phyloP scores from a whole-genome alignment of 2,888 invertebrate species.

The Lymantria monacha region DNA sequence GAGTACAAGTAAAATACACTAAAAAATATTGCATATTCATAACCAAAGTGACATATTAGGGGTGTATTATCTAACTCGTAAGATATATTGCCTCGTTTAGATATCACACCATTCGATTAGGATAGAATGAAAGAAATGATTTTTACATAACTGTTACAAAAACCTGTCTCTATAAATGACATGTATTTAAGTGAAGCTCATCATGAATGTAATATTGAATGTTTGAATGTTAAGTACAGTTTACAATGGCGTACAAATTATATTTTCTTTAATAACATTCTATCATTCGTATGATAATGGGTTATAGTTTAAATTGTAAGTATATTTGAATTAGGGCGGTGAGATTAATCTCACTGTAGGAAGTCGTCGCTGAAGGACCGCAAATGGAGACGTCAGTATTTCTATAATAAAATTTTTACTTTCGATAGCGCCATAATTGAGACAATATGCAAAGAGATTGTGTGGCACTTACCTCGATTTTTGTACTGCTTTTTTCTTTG shows the following conservation, averaged over 20 bases:
- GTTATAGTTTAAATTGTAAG: too few relatives aligned
- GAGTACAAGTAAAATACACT: neutral
- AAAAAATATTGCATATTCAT: conserved; percentile 2
- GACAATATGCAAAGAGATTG: too few relatives aligned
- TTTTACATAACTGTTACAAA: conserved; percentile 8
- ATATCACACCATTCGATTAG: conserved; percentile 9
- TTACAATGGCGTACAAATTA: neutral
- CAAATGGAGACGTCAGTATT: too few relatives aligned
- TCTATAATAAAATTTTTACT: too few relatives aligned
- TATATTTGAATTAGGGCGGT: too few relatives aligned
- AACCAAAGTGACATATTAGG: conserved; percentile 3
- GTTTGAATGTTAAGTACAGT: neutral
- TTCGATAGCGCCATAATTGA: too few relatives aligned
- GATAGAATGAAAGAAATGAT: neutral
- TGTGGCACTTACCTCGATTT: too few relatives aligned
- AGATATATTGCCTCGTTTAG: conserved; percentile 24
- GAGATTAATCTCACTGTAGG: too few relatives aligned
- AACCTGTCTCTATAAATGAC: conserved; percentile 47
- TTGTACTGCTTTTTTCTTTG: too few relatives aligned
- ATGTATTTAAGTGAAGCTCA: conserved; percentile 45
- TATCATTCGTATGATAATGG: too few relatives aligned
- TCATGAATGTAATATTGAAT: conserved; percentile 12
- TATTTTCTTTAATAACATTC: neutral
- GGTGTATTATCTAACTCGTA: conserved; percentile 1
- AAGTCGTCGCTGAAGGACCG: too few relatives aligned